Conservation (phyloP, 2,113 vertebrate genomes). For the Phylloscopus whistleri region DNA sequence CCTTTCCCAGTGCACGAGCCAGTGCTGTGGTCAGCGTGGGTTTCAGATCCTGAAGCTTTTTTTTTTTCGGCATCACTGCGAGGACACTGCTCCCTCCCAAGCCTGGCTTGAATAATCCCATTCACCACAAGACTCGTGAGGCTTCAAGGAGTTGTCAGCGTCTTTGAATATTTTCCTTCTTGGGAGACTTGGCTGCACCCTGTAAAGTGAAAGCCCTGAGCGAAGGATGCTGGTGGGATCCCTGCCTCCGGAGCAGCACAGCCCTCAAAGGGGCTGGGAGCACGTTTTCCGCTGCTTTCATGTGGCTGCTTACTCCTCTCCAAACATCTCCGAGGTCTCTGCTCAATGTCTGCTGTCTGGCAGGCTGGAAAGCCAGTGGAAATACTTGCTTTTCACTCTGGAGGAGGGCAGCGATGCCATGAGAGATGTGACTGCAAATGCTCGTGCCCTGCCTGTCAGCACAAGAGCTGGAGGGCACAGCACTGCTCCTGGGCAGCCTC, state of each 20-base stretch:
- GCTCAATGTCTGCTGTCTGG: background rate
- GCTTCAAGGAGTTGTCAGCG: background rate
- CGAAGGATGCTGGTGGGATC: background rate
- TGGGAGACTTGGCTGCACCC: background rate
- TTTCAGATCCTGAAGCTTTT: background rate
- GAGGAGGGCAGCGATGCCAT: background rate
- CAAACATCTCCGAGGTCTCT: background rate
- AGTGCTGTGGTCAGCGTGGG: background rate
- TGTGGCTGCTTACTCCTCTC: slow-evolving; percentile 17
- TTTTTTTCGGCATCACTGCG: background rate
- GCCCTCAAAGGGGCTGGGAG: background rate
- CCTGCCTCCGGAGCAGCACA: background rate
- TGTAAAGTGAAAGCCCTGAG: background rate
- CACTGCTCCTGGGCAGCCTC: background rate
- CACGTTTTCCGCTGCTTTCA: background rate
- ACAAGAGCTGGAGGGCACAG: background rate
- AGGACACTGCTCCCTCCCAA: slow-evolving; percentile 12
- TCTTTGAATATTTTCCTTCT: slow-evolving; percentile 12
- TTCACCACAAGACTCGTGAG: background rate
- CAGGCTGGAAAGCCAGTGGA: background rate
- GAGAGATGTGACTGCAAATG: background rate
- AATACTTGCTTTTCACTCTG: background rate
- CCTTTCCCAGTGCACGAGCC: fast-evolving
- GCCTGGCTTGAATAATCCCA: background rate
- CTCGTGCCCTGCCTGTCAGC: background rate